Conservation (phyloP, 2,888 invertebrate genomes). For the Xestia sexstrigata region DNA sequence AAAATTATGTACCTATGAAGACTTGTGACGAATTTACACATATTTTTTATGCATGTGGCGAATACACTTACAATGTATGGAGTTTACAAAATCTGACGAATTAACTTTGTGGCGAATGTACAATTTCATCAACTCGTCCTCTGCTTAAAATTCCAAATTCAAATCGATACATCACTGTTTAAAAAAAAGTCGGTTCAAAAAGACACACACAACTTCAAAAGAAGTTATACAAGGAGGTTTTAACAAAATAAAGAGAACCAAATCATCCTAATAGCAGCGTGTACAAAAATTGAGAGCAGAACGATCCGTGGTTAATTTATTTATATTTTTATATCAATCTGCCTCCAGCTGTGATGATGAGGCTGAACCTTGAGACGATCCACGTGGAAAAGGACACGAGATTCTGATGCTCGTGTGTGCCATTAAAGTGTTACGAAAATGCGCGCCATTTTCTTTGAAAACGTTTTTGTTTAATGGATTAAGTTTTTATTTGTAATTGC, state of each 20-base stretch:
- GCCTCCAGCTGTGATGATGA: slow-evolving; percentile 69
- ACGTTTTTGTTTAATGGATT: neutral
- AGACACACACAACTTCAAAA: slow-evolving; percentile 11
- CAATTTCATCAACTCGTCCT: no score
- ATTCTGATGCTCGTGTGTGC: slow-evolving; percentile 40
- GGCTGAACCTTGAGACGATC: slow-evolving; percentile 69
- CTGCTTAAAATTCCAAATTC: slow-evolving; percentile 10
- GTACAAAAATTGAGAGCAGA: slow-evolving; percentile 64
- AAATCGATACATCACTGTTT: neutral
- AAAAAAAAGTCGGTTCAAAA: neutral
- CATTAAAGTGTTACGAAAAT: slow-evolving; percentile 42
- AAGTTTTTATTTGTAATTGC: neutral
- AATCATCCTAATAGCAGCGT: slow-evolving; percentile 42
- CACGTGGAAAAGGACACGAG: slow-evolving; percentile 64
- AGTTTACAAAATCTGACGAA: no score
- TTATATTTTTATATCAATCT: slow-evolving; percentile 54
- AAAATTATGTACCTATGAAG: no score
- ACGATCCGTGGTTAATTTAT: slow-evolving; percentile 42
- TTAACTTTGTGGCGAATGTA: no score
- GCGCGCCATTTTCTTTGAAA: slow-evolving; percentile 13
- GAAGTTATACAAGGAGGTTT: neutral
- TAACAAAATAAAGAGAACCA: neutral
- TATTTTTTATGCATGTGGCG: no score
- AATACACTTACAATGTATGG: no score
- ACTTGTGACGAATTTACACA: no score